Evolutionary conservation across 2,888 invertebrate species (phyloP).

Genomic region (Desoria tigrina): DNA sequence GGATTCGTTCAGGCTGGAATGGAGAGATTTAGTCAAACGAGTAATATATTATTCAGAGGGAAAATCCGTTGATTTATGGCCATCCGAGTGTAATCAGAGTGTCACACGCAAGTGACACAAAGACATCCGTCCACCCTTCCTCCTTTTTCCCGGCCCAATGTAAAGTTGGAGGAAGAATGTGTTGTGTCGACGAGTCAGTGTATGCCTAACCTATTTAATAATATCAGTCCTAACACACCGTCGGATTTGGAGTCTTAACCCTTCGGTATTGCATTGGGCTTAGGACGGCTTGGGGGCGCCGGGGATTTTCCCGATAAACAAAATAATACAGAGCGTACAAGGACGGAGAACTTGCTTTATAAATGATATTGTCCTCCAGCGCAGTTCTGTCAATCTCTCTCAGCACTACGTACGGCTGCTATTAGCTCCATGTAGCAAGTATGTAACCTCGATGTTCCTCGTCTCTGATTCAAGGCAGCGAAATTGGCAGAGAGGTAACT

Average conservation of each 20-base stretch:
- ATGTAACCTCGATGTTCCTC: too few species aligned
- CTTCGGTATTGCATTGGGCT: too few species aligned
- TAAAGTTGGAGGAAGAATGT: background rate
- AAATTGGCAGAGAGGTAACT: too few species aligned
- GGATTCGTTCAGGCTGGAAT: too few species aligned
- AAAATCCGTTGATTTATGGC: constrained; percentile 11
- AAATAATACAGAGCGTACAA: background rate
- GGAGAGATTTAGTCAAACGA: too few species aligned
- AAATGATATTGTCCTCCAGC: background rate
- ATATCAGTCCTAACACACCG: background rate
- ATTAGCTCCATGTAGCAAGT: too few species aligned
- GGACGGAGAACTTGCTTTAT: constrained; percentile 1
- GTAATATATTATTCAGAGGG: background rate
- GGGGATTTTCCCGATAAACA: background rate
- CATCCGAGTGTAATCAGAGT: constrained; percentile 4
- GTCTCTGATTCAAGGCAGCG: too few species aligned
- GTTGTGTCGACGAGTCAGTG: too few species aligned
- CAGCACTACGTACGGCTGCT: too few species aligned
- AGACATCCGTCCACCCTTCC: constrained; percentile 5
- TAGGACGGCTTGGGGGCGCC: background rate
- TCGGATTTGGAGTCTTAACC: background rate
- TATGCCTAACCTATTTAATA: background rate
- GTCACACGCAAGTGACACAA: constrained; percentile 14
- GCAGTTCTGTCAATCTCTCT: constrained; percentile 1
- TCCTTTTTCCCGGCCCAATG: background rate